These are phyloP conservation scores for Hirtodrosophila histrioides DNA, from an alignment of 2,888 invertebrate species.

Conservation along the genomic window DNA sequence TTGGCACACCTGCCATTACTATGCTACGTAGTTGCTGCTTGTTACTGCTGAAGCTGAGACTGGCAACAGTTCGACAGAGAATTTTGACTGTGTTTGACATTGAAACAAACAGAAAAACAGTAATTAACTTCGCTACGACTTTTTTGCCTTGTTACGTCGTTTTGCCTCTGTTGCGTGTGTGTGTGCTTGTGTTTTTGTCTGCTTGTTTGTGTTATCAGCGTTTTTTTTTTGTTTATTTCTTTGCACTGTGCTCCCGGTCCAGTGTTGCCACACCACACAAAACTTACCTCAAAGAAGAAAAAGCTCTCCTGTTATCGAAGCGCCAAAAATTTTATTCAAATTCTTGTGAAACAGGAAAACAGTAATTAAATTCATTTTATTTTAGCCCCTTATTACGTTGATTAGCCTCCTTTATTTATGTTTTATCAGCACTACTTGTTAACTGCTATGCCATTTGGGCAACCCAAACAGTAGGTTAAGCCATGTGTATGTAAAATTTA, in stretches of 20 bases:
- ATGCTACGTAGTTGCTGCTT: conserved; percentile 39
- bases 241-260: conserved; percentile 2
- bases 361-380: not conserved
- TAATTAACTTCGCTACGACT: conserved; percentile 8
- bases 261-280: conserved; percentile 31
- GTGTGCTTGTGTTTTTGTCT: conserved; percentile 2
- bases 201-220: conserved; percentile 43
- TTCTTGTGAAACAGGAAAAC: no score
- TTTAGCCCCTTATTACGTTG: no score
- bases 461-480: no score
- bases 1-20: conserved; percentile 48
- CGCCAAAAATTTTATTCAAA: no score
- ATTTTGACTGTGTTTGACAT: conserved; percentile 65
- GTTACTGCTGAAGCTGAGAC: conserved; percentile 15
- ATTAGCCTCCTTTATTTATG: no score
- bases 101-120: conserved; percentile 31
- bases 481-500: no score
- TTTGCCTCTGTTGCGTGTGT: conserved; percentile 10
- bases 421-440: no score
- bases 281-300: not conserved
- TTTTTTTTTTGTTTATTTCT: conserved; percentile 33
- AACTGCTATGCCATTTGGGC: no score
- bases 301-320: not conserved
- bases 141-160: conserved; percentile 56
- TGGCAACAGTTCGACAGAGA: conserved; percentile 42